Conservation (phyloP, 2,797 vertebrate species). For the Dicrostonyx torquatus region DNA sequence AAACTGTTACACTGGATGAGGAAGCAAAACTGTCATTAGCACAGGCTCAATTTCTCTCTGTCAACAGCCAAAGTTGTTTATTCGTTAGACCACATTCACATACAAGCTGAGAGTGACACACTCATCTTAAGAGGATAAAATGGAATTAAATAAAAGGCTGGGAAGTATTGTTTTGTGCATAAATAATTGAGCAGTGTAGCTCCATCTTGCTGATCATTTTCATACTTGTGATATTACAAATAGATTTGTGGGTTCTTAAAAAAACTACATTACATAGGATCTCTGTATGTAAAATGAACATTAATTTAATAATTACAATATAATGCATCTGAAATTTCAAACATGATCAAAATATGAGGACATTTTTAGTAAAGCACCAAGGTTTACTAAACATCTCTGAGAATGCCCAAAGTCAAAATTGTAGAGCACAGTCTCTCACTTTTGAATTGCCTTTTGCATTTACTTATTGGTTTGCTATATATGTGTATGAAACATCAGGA, state of each 20-base stretch:
- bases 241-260: not conserved
- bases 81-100: not conserved
- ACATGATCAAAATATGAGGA: not conserved
- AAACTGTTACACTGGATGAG: not conserved
- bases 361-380: not conserved
- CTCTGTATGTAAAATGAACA: not conserved
- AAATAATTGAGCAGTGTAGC: not conserved
- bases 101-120: not conserved
- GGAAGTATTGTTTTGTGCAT: not conserved
- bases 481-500: not conserved
- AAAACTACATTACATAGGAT: not conserved
- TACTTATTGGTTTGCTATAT: not conserved
- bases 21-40: not conserved
- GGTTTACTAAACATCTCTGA: not conserved
- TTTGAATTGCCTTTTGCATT: not conserved
- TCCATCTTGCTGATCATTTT: not conserved
- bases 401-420: not conserved
- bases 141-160: not conserved
- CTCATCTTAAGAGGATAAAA: not conserved
- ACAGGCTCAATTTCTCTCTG: not conserved
- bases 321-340: not conserved
- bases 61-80: not conserved
- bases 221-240: not conserved
- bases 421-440: not conserved
- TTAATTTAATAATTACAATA: not conserved